Evolutionary conservation across 2,888 invertebrate genomes (phyloP), one percentile per base, ranked within the genome.

Genomic region (Pristionchus maxplancki): DNA sequence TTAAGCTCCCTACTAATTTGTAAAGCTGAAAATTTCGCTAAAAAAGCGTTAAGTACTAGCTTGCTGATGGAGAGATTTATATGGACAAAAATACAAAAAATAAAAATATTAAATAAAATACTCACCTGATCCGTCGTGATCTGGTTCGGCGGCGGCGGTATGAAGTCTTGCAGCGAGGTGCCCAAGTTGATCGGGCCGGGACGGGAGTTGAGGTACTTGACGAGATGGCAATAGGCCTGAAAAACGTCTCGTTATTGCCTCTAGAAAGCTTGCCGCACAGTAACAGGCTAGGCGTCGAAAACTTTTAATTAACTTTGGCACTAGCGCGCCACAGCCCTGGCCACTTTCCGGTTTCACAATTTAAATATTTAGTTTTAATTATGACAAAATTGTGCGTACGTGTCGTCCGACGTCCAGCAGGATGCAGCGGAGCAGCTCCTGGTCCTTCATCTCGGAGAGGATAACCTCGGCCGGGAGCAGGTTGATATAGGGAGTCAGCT

Each of bases 401-500:
- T 88, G 48, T 6, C 37, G 24, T 62, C 88, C 88, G 50, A 74
- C 74, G 6, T 81, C 83, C 13, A 64, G 0, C 34, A 88, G 88
- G 83, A 88, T 83, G 48, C n/a, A 37, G 24, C 74, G 31, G 48
- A 88, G 88, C 44, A 48, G 40, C 67, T 81, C 64, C 67, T 88
- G 88, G 37, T 88, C 88, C 82, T 81, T 64, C 78, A 31, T 48
- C 8, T 82, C 82, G 82, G 88, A 24, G 20, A 44, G 24, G 13
- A 53, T 48, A 3, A 88, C 31, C 53, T 88, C 88, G 17, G 88
- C 78, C 24, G 88, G 88, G 8, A 88, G 88, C 17, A 88, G 88
- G 62, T 78, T 81, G 40, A 81, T 78, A 44, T 50, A 88, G n/a
- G 88, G 88, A 17, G 48, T 17, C 17, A 88, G 81, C 28, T 17